A percentile compares a stretch with the other conserved stretches of the same genome.
Conservation (phyloP, 2,113 vertebrate genomes). For the Bubalus kerabau region DNA sequence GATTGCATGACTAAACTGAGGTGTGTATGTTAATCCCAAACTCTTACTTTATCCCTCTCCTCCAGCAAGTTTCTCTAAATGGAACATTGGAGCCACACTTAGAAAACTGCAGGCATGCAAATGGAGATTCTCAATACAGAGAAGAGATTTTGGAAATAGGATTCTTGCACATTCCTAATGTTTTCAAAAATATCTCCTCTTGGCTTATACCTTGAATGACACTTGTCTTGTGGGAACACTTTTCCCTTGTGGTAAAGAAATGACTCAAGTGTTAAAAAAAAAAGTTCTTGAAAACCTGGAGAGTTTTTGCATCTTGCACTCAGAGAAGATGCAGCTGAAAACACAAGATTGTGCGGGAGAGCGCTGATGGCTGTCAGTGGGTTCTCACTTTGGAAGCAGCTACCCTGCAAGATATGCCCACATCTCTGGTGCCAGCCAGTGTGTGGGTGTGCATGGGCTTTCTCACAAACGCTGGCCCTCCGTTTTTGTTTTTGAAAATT, state of each 20-base stretch:
- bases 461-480: slow-evolving; percentile 53
- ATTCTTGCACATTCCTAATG: slow-evolving; percentile 3
- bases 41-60: neutral
- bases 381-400: slow-evolving; percentile 33
- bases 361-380: neutral
- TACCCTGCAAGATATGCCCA: slow-evolving; percentile 21
- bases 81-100: neutral
- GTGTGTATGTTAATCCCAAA: neutral
- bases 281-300: slow-evolving; percentile 1
- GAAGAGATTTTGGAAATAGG: slow-evolving; percentile 34
- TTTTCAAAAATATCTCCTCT: slow-evolving; percentile 37
- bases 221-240: slow-evolving; percentile 44
- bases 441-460: slow-evolving; percentile 54
- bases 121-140: neutral
- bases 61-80: neutral
- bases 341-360: neutral
- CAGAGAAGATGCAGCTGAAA: neutral
- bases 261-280: slow-evolving; percentile 38
- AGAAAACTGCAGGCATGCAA: neutral
- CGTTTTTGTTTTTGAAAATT: slow-evolving; percentile 65
- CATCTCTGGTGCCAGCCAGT: slow-evolving; percentile 29
- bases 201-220: slow-evolving; percentile 33
- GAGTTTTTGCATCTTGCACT: neutral
- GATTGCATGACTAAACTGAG: neutral
- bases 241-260: slow-evolving; percentile 34